Base-by-base conservation (phyloP, 2,113 vertebrate genomes). In the Numenius arquata region DNA sequence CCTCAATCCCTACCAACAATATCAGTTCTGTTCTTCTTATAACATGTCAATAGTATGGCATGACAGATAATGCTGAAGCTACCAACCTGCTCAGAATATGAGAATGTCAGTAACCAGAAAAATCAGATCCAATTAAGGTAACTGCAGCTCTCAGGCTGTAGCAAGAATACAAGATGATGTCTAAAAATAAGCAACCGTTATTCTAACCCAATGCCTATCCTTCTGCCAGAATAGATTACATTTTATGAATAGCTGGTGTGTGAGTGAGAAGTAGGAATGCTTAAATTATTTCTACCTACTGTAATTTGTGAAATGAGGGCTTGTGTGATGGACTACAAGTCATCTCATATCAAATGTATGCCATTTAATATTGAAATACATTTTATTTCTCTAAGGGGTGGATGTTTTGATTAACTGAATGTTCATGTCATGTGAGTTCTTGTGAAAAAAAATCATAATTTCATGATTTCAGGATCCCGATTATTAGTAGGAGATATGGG, bases 141-240 rank as follows among this genome's bases (percentile, higher is more conserved):
- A 83, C 71, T 56, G n/a, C 36, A 95, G 34, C 36, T 92, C 55
- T 89, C 48, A 62, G 32, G 40, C 47, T 83, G 38, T 72, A 85
- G 47, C 13, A 92, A 88, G 70, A 93, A 81, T 84, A 41, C 9
- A 74, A 27, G 29, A 75, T 67, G 70, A 66, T 83, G 50, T 88
- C 90, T 96, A 87, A 95, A 95, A 97, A 96, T 93, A 97, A 93
- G 76, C 26, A 86, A 61, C 40, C 12, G 36, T 93, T 91, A 83
- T 89, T 88, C 76, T 73, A 79, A 78, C 22, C 19, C 56, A 58
- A 12, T 80, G 15, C 45, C 26, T 73, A 52, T 68, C 65, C 62
- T 95, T 88, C 71, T 93, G 38, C 71, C 55, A 86, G 62, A 96
- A 79, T 56, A 59, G 75, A 79, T 93, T 91, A 83, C 5, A n/a